Conservation (phyloP, 2,797 vertebrate genomes). For the Parambassis ranga region DNA sequence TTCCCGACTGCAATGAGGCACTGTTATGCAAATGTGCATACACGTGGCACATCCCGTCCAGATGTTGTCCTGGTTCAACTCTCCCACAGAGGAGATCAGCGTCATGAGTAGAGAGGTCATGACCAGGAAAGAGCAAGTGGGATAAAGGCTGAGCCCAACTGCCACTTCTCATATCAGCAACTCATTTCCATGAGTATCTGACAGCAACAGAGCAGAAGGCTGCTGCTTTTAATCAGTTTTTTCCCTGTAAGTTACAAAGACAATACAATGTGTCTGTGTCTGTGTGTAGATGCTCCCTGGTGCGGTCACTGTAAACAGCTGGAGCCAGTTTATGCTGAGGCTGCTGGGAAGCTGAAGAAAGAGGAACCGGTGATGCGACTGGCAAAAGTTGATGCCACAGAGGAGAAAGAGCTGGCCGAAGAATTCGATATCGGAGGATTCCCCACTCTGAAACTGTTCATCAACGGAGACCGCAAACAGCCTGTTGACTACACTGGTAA, state of each 20-base stretch:
- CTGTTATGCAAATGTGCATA: not conserved
- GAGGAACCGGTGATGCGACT: conserved; percentile 64
- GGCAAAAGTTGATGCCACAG: conserved; percentile 85
- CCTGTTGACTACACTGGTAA: conserved; percentile 82
- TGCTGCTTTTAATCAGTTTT: too few species aligned
- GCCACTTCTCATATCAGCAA: conserved; percentile 51
- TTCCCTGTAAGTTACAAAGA: too few species aligned
- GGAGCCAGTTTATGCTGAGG: conserved; percentile 83
- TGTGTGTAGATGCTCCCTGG: conserved; percentile 85
- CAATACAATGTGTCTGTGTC: conserved; percentile 17
- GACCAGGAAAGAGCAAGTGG: not conserved
- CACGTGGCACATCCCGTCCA: conserved; percentile 47
- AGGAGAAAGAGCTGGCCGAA: conserved; percentile 76
- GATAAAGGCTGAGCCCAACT: conserved; percentile 29
- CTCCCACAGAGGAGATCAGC: conserved; percentile 62
- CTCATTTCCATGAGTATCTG: conserved; percentile 59
- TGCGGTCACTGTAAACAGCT: conserved; percentile 86
- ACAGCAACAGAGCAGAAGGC: conserved; percentile 15
- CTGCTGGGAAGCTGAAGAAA: conserved; percentile 76
- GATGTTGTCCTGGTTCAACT: conserved; percentile 49
- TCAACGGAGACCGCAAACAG: conserved; percentile 81
- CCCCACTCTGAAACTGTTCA: conserved; percentile 86
- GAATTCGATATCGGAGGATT: conserved; percentile 84
- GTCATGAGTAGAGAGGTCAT: not conserved
- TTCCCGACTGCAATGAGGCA: not conserved